phyloP scores from a whole-genome alignment of 1,140 invertebrate genomes.

The Ceratoteleas bidentatus region DNA sequence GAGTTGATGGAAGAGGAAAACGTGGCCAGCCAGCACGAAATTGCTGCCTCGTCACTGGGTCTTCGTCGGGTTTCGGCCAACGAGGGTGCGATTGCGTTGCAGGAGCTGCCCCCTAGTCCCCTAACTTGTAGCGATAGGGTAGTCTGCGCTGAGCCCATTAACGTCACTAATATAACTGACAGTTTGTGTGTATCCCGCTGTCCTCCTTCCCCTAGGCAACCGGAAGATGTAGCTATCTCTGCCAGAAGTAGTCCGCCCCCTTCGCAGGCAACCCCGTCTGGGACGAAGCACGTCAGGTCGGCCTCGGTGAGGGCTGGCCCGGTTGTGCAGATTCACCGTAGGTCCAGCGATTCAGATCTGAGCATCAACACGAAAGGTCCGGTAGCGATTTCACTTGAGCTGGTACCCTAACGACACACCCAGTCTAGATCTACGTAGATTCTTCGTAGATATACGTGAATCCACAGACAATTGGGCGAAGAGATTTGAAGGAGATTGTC shows the following conservation, averaged over 20 bases:
- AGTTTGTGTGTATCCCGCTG: constrained; percentile 79
- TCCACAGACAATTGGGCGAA: too few relatives aligned
- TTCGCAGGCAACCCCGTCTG: constrained; percentile 53
- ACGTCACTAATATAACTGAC: constrained; percentile 79
- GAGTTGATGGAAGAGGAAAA: constrained; percentile 12
- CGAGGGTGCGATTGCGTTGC: constrained; percentile 19
- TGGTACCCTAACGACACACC: too few relatives aligned
- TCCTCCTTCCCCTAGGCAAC: constrained; percentile 75
- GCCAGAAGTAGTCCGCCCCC: constrained; percentile 59
- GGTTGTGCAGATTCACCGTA: constrained; percentile 84
- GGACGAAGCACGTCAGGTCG: constrained; percentile 81
- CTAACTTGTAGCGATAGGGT: constrained; percentile 44
- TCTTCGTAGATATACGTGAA: too few relatives aligned
- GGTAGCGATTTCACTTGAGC: too few relatives aligned
- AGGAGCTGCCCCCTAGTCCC: constrained; percentile 30
- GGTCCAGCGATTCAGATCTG: constrained; percentile 96
- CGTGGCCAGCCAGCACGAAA: not conserved
- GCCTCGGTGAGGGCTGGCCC: constrained; percentile 42
- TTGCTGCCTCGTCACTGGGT: too few relatives aligned
- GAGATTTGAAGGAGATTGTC: too few relatives aligned
- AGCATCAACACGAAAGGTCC: constrained; percentile 97
- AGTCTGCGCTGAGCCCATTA: constrained; percentile 71
- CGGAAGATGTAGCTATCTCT: constrained; percentile 66
- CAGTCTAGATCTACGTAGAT: too few relatives aligned
- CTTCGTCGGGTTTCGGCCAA: too few relatives aligned